Evolutionary conservation across 2,113 vertebrate species (phyloP), one percentile per base, ranked within the genome.

Genomic region (Chascanopsetta lugubris): DNA sequence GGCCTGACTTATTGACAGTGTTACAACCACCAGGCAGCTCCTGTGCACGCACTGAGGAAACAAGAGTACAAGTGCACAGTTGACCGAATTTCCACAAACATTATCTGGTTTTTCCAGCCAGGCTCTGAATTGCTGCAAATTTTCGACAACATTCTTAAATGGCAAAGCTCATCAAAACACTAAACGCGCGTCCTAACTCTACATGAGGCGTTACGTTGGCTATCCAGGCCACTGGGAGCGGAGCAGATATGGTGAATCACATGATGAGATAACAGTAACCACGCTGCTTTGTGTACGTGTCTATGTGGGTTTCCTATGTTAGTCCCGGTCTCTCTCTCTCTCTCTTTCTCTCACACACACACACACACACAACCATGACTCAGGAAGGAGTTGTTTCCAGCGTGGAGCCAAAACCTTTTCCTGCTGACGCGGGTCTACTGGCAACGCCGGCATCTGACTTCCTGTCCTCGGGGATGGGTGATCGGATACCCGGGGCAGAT

Each of bases 331-430:
- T 4, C 42, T 38, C 8, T 30, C 8, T 5, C 29, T 30, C 8
- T 30, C 5, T 8, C 29, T 30, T 5, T 8, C 29, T 8, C 8
- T 30, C 5, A 5, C 5, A 8, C 5, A 1, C 36, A 5, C 7
- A 2, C 24, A 34, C 4, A 11, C 36, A 12, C 27, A 40, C n/a
- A 34, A 6, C 26, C 22, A 13, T 36, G 38, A 53, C 32, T 69
- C 74, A 85, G 79, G 80, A 80, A 83, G 70, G 61, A 66, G 50
- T 46, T 67, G 21, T 77, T 85, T 84, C 82, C 74, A 80, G 40
- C 29, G 65, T 48, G 32, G 29, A 46, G 54, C 22, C 73, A 70
- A 58, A 59, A 56, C 50, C 73, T 73, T 80, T 75, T 80, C 81
- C 78, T 75, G 77, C 60, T 42, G 76, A 85, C 21, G 40, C 18